Percentiles rank a stretch among this genome's conserved stretches.
Evolutionary conservation across 2,797 vertebrate genomes (phyloP).

Genomic region (Helicolenus hilgendorfi): DNA sequence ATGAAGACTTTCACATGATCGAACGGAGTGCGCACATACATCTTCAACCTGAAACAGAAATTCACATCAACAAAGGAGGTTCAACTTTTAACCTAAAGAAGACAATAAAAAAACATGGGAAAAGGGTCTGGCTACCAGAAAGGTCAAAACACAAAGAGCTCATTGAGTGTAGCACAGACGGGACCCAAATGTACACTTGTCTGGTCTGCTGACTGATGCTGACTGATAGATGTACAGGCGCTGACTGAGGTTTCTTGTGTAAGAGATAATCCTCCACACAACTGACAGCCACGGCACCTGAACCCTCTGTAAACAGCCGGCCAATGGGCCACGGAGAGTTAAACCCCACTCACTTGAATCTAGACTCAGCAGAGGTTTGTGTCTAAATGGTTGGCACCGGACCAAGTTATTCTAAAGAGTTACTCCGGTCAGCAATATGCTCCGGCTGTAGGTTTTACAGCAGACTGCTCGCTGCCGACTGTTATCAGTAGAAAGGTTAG

Average conservation of each 20-base stretch:
- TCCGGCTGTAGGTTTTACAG: slow-evolving; percentile 3
- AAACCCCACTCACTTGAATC: slow-evolving; percentile 35
- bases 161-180: slow-evolving; percentile 30
- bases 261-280: background rate
- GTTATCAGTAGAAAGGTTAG: slow-evolving; percentile 43
- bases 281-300: background rate
- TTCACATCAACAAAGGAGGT: background rate
- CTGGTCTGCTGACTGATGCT: slow-evolving; percentile 25
- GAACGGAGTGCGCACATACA: slow-evolving; percentile 85
- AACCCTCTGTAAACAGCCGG: slow-evolving; percentile 18
- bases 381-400: slow-evolving; percentile 3
- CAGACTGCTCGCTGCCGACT: background rate
- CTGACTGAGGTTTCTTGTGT: slow-evolving; percentile 9
- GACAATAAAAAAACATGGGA: background rate
- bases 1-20: slow-evolving; percentile 93
- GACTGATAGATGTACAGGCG: slow-evolving; percentile 18
- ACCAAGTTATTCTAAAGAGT: slow-evolving; percentile 20
- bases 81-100: background rate
- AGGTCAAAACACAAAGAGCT: slow-evolving; percentile 56
- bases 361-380: slow-evolving; percentile 45
- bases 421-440: background rate
- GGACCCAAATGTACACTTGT: slow-evolving; percentile 13
- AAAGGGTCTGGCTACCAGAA: slow-evolving; percentile 1
- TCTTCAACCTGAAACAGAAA: slow-evolving; percentile 93
- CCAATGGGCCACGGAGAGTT: slow-evolving; percentile 29